Conservation (phyloP, 2,888 invertebrate genomes). For the Apamea epomidion region DNA sequence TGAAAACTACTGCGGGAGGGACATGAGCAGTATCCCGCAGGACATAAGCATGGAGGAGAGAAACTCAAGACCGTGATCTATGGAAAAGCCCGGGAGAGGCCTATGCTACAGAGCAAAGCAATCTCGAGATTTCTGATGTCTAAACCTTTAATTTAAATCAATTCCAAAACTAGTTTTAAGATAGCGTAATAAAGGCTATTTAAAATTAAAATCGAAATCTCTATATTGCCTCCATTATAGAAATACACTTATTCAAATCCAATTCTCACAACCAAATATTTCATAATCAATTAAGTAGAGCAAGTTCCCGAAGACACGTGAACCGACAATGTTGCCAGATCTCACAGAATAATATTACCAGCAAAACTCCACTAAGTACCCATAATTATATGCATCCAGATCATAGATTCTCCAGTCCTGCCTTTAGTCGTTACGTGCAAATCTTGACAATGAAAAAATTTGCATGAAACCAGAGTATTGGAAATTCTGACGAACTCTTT, state of each 20-base stretch:
- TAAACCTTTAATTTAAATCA: not conserved
- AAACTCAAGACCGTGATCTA: not conserved
- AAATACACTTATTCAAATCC: not conserved
- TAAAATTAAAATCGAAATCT: not conserved
- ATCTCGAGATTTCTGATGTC: not conserved
- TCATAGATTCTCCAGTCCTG: constrained; percentile 60
- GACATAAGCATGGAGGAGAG: not conserved
- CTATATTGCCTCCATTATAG: not conserved
- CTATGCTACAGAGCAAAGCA: not conserved
- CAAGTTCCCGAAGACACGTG: constrained; percentile 20
- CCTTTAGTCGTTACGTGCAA: constrained; percentile 66
- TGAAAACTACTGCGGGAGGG: not conserved
- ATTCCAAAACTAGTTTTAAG: not conserved
- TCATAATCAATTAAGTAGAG: not conserved
- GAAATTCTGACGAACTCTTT: constrained; percentile 56
- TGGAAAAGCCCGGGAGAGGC: not conserved
- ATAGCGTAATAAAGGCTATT: not conserved
- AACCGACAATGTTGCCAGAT: constrained; percentile 41
- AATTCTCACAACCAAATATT: not conserved
- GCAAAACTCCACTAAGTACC: constrained; percentile 62
- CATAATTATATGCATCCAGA: constrained; percentile 69
- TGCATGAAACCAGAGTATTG: constrained; percentile 59
- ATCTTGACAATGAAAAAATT: constrained; percentile 69
- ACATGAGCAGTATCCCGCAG: no score
- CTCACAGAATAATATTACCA: constrained; percentile 48